Percentiles rank a stretch among this genome's conserved stretches.
Conservation (phyloP, 1,140 invertebrate species). For the Nephila pilipes region DNA sequence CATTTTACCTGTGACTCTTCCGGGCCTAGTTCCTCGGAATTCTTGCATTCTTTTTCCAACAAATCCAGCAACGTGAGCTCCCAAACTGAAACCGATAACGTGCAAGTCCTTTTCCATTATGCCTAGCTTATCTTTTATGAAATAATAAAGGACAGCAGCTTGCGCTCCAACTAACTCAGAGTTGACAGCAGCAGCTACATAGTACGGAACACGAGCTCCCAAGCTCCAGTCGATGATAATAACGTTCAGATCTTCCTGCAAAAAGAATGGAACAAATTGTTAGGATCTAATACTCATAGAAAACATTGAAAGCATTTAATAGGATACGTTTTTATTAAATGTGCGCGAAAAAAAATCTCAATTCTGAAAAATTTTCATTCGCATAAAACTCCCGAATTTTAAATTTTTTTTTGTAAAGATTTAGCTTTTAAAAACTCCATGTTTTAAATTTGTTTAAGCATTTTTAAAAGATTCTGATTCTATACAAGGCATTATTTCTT, state of each 20-base stretch:
- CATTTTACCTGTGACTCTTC: slow-evolving; percentile 66
- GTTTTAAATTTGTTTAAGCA: no score
- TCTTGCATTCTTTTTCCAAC: slow-evolving; percentile 80
- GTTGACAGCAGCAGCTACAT: slow-evolving; percentile 70
- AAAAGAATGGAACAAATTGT: not conserved
- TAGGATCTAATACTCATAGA: no score
- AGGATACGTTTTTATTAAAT: no score
- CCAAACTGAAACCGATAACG: slow-evolving; percentile 85
- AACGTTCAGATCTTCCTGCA: slow-evolving; percentile 69
- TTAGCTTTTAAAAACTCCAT: no score
- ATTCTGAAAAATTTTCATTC: no score
- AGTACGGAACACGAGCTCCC: slow-evolving; percentile 74
- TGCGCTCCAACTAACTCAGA: slow-evolving; percentile 76
- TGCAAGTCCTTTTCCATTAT: slow-evolving; percentile 81
- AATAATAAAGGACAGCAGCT: slow-evolving; percentile 41
- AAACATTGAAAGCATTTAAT: no score
- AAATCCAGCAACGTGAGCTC: slow-evolving; percentile 85
- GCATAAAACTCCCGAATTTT: no score
- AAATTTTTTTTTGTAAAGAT: no score
- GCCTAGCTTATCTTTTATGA: slow-evolving; percentile 48
- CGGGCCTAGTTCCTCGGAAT: slow-evolving; percentile 64
- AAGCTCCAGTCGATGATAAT: slow-evolving; percentile 77
- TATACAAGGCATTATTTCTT: no score
- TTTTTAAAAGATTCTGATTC: no score
- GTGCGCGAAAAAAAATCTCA: no score